These are phyloP conservation scores for Diorhabda carinulata DNA, from an alignment of 1,140 invertebrate genomes.

Conservation along the genomic window DNA sequence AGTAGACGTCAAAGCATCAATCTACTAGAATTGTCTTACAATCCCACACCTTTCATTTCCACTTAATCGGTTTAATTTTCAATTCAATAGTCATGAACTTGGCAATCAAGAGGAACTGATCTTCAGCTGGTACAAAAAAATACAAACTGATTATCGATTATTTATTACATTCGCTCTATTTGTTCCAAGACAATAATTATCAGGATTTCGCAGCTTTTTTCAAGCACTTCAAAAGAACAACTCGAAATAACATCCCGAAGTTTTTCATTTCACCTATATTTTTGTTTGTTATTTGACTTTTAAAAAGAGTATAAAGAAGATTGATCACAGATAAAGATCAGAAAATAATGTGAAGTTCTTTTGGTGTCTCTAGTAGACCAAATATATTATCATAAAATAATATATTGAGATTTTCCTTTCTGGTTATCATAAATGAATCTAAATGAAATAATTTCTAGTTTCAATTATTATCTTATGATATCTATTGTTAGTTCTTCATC, in stretches of 20 bases:
- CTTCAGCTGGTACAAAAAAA: neutral
- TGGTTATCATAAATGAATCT: too few species aligned
- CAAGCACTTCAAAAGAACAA: conserved; percentile 14
- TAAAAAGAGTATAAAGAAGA: conserved; percentile 4
- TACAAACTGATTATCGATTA: conserved; percentile 11
- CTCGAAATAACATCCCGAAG: conserved; percentile 12
- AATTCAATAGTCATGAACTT: conserved; percentile 11
- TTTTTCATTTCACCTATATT: conserved; percentile 12
- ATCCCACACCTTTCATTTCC: neutral
- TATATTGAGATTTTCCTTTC: too few species aligned
- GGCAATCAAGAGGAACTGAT: conserved; percentile 9
- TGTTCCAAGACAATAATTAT: conserved; percentile 15
- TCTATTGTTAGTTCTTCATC: too few species aligned
- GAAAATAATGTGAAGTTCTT: neutral
- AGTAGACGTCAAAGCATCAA: neutral
- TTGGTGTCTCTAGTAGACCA: too few species aligned
- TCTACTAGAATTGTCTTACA: neutral
- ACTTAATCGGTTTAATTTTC: conserved; percentile 2
- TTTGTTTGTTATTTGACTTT: conserved; percentile 9
- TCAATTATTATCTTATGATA: too few species aligned
- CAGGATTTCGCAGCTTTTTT: conserved; percentile 7
- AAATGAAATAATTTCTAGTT: too few species aligned
- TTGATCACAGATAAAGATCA: neutral
- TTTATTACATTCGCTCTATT: conserved; percentile 14
- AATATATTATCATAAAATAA: too few species aligned